Evolutionary conservation across 2,797 vertebrate species (phyloP), one percentile per base, ranked within the genome.

Genomic region (Falco peregrinus): DNA sequence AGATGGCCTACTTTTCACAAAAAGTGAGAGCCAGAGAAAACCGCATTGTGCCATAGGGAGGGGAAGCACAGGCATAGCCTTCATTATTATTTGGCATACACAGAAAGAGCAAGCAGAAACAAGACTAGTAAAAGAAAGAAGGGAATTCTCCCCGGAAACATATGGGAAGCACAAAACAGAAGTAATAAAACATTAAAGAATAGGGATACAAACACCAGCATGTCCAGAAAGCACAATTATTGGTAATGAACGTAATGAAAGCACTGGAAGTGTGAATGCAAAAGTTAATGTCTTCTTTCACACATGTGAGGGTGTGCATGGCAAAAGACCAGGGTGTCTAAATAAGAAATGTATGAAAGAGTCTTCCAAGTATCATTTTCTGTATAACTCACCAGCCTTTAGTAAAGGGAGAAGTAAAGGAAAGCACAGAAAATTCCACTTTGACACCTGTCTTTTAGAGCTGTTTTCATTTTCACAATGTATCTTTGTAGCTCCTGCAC

Each of bases 1-100:
- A 98, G 98, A 94, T 98, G 98, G 98, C 98, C 97, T 96, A 97
- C 98, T 95, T 97, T 96, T 97, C 98, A 98, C 97, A 98, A 94
- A 93, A 97, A 98, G 97, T 59, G 94, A 95, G 87, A 88, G 89
- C 83, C 93, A 83, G 67, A 96, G 92, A 83, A 96, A 85, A 82
- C 41, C 63, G 51, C 81, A 31, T 43, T 86, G 90, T 70, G 74
- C 89, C 84, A 89, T 63, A 92, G 80, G 93, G 94, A 96, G 96
- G 92, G 88, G 71, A 82, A 91, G 51, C 92, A 94, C 79, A 56
- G 67, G 47, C 91, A 95, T 6, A 89, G 75, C 51, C 88, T 97
- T 91, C 97, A 92, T 96, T 89, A 87, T 94, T 91, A 95, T 94
- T 96, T 95, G 86, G 88, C 73, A 54, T 77, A 51, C 81, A 68